phyloP scores from a whole-genome alignment of 64 coral and sea anemone species.

The Montipora foliosa region DNA sequence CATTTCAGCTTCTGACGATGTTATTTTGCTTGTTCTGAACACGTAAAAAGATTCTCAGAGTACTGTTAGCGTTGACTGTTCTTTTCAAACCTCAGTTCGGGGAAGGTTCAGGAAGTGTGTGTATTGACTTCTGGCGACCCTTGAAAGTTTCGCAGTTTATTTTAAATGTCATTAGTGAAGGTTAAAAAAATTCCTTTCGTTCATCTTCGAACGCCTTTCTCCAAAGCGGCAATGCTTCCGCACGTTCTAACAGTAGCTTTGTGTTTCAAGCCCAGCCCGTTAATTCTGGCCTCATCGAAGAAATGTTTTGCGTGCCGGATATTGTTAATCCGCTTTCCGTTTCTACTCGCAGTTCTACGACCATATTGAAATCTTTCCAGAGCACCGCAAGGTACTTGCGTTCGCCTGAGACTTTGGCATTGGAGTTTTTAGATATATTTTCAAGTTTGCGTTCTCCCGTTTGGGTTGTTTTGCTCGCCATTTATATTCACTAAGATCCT shows the following conservation, averaged over 20 bases:
- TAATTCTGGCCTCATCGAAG: constrained; percentile 6
- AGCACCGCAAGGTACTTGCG: not conserved
- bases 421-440: constrained; percentile 8
- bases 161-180: not conserved
- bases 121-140: constrained; percentile 19
- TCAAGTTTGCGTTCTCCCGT: constrained; percentile 36
- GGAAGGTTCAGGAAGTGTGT: not conserved
- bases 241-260: not conserved
- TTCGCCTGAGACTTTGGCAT: constrained; percentile 21
- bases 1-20: not conserved
- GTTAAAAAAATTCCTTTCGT: constrained; percentile 35
- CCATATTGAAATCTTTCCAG: constrained; percentile 13
- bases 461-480: constrained; percentile 5
- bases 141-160: constrained; percentile 18
- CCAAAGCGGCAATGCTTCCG: not conserved
- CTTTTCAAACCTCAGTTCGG: not conserved
- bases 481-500: too few relatives aligned
- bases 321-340: constrained; percentile 44
- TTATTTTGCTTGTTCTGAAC: not conserved
- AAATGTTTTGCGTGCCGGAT: not conserved
- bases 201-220: not conserved
- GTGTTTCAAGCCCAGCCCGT: not conserved
- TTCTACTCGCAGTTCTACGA: constrained; percentile 8
- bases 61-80: not conserved
- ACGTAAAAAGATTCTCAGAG: not conserved